Base-by-base conservation (phyloP, 1,140 invertebrate species). In the Philopotamus ludificatus region DNA sequence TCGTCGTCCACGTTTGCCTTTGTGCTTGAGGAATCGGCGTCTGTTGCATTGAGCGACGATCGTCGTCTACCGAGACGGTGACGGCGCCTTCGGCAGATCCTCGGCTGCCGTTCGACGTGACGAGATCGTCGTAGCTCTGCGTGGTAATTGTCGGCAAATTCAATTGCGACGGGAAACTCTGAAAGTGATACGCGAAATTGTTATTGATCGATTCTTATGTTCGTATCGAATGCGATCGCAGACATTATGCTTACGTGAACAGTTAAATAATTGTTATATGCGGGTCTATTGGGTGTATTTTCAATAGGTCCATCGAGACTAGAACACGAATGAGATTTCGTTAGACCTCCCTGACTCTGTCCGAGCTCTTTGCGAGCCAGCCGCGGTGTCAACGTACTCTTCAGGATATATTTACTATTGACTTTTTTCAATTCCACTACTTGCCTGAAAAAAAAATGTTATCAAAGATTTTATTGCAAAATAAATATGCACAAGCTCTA, bases 371-470 rank as follows among this genome's bases (percentile, higher is more conserved):
- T 89, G 7, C 91, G 79, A 9, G 85, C 84, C 22, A 91, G 74
- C 64, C 86, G 84, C 0, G 90, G 91, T 0, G 91, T 92, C 41
- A 93, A 71, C 0, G 91, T 92, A 22, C 89, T 91, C 77, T 91
- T 91, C 2, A 93, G 74, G 42, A 93, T 92, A 68, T 93, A 88
- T 71, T 90, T 91, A 71, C 89, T 91, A 72, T 88, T 92, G 0
- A 91, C 85, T 73, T 92, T 92, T 73, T 92, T 91, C 61, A 93
- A 70, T 49, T 87, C 90, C 0, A 93, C 89, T 71, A 86, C 89
- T 78, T 90, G 90, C 74, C 89, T 91, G 71, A 1, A 79, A 80
- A 44, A 59, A 55, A 59, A 51, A 50, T 63, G 51, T 54, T 26
- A 22, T 34, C 47, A 54, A 50, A 62, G 2, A 44, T 25, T 8